phyloP scores from a whole-genome alignment of 2,888 invertebrate genomes.

The Aquatica leii region DNA sequence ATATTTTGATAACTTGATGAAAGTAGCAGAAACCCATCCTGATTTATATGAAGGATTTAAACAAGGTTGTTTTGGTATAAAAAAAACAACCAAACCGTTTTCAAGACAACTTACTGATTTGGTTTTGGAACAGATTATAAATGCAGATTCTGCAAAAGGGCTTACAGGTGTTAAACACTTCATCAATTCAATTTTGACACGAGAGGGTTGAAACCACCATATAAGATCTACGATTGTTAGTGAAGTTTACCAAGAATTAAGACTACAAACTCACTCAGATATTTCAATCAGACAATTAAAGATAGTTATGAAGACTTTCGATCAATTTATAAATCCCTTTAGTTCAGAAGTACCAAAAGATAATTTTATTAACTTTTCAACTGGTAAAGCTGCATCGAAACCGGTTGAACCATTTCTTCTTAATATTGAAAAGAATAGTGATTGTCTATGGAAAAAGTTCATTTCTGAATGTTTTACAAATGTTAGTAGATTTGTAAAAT shows the following conservation, averaged over 20 bases:
- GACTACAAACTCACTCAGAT: not conserved
- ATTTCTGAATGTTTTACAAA: slow-evolving; percentile 44
- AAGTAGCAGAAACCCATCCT: too few relatives aligned
- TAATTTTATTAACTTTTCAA: slow-evolving; percentile 43
- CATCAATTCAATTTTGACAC: not conserved
- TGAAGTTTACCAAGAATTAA: not conserved
- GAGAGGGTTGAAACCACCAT: not conserved
- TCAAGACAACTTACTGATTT: not conserved
- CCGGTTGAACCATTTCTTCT: slow-evolving; percentile 40
- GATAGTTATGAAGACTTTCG: slow-evolving; percentile 34
- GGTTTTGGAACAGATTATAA: not conserved
- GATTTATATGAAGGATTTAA: too few relatives aligned
- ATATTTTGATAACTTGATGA: too few relatives aligned
- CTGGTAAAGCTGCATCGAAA: slow-evolving; percentile 43
- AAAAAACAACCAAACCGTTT: not conserved
- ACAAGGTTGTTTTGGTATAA: not conserved
- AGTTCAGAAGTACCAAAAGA: slow-evolving; percentile 35
- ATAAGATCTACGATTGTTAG: not conserved
- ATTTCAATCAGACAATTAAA: too few relatives aligned
- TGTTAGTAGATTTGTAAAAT: slow-evolving; percentile 43
- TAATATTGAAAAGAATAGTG: slow-evolving; percentile 43
- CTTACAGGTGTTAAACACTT: not conserved
- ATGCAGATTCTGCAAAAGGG: not conserved
- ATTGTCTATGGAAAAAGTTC: slow-evolving; percentile 40
- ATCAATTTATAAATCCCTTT: slow-evolving; percentile 42